Percentiles rank a stretch among this genome's conserved stretches.
These are phyloP conservation scores for Pseudolaguvia tuberculata DNA, from an alignment of 2,113 vertebrate species.

Conservation along the genomic window DNA sequence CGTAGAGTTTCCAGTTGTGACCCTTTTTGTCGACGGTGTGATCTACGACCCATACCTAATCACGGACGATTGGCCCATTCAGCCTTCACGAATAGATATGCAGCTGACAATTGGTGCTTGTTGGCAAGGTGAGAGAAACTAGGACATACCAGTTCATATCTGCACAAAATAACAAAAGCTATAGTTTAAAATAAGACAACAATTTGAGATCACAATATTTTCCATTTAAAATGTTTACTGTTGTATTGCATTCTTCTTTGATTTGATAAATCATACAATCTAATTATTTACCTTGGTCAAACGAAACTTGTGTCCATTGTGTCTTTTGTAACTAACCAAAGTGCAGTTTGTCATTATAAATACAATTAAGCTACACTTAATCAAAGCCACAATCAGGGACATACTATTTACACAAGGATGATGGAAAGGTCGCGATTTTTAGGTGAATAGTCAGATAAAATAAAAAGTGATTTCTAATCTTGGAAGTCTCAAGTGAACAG, in stretches of 20 bases:
- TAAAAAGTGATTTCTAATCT: slow-evolving; percentile 33
- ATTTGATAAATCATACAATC: too few relatives aligned
- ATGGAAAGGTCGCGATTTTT: neutral
- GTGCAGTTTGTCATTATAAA: too few relatives aligned
- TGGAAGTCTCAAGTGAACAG: slow-evolving; percentile 39
- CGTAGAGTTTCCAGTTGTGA: slow-evolving; percentile 89
- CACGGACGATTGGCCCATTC: slow-evolving; percentile 97
- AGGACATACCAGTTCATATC: neutral
- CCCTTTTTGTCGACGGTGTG: slow-evolving; percentile 88
- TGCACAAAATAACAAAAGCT: neutral
- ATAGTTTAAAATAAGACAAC: too few relatives aligned
- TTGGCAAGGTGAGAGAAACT: slow-evolving; percentile 86
- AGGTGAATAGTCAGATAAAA: neutral
- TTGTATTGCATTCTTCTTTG: too few relatives aligned
- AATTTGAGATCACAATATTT: too few relatives aligned
- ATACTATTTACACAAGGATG: neutral
- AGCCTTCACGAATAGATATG: slow-evolving; percentile 87
- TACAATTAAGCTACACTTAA: neutral
- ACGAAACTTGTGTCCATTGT: too few relatives aligned
- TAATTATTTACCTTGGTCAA: too few relatives aligned
- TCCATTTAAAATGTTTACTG: too few relatives aligned
- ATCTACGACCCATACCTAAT: slow-evolving; percentile 95
- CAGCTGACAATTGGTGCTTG: slow-evolving; percentile 94
- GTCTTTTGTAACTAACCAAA: too few relatives aligned
- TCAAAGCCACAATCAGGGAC: neutral